Evolutionary conservation across 1,140 invertebrate genomes (phyloP).

Genomic region (Meloidogyne floridensis): DNA sequence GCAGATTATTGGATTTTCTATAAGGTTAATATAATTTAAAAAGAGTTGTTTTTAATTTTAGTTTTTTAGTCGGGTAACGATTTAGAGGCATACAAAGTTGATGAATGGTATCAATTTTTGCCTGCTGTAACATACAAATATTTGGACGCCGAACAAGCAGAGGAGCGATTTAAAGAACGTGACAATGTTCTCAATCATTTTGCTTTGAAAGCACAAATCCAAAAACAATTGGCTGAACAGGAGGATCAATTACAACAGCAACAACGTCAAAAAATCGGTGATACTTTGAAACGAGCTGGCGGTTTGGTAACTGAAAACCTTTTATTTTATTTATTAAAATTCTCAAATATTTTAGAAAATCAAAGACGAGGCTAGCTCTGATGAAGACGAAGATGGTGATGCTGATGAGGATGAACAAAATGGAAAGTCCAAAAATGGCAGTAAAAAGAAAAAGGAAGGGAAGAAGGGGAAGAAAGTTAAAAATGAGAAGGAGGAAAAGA

Average conservation of each 20-base stretch:
- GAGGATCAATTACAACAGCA: constrained; percentile 54
- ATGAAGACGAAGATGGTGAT: constrained; percentile 55
- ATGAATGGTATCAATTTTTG: constrained; percentile 62
- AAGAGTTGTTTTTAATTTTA: not conserved
- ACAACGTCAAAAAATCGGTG: constrained; percentile 25
- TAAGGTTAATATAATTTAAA: constrained; percentile 43
- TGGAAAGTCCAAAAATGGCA: constrained; percentile 24
- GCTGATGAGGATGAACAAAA: constrained; percentile 30
- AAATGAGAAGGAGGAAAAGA: constrained; percentile 25
- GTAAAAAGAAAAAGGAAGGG: constrained; percentile 21
- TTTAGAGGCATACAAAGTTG: constrained; percentile 61
- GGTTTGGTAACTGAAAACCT: constrained; percentile 16
- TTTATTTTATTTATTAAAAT: not conserved
- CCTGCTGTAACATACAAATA: constrained; percentile 52
- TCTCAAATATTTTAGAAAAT: constrained; percentile 58
- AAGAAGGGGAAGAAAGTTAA: constrained; percentile 54
- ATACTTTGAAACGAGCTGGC: constrained; percentile 1
- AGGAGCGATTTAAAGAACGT: constrained; percentile 58
- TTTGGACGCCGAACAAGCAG: constrained; percentile 62
- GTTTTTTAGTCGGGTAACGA: constrained; percentile 47
- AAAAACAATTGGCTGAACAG: constrained; percentile 49
- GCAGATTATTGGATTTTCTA: constrained; percentile 65
- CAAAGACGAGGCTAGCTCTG: constrained; percentile 57
- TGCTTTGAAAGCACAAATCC: constrained; percentile 63
- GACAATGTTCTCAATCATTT: constrained; percentile 64